These are phyloP conservation scores for Rhyzopertha dominica DNA, from an alignment of 1,140 invertebrate genomes.

Conservation along the genomic window DNA sequence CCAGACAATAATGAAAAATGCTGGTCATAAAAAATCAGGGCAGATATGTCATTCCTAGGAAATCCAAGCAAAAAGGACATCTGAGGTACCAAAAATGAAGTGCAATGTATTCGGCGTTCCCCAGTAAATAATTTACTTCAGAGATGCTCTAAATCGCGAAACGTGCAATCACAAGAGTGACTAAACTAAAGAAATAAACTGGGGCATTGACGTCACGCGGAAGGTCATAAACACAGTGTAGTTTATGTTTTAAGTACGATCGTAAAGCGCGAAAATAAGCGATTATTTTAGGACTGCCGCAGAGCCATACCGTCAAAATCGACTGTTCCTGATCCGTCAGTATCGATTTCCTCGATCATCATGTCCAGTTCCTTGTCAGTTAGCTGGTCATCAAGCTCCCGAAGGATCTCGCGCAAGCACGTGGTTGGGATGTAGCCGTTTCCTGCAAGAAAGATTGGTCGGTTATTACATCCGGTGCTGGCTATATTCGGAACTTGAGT, in stretches of 20 bases:
- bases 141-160: constrained; percentile 13
- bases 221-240: not conserved
- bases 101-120: no score
- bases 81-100: no score
- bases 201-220: not conserved
- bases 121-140: constrained; percentile 9
- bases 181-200: constrained; percentile 13
- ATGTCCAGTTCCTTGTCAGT: constrained; percentile 88
- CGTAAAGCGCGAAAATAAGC: not conserved
- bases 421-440: constrained; percentile 95
- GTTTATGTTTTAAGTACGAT: no score
- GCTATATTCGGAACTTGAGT: no score
- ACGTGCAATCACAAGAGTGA: constrained; percentile 12
- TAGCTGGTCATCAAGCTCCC: constrained; percentile 88
- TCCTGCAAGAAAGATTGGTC: no score
- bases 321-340: constrained; percentile 84
- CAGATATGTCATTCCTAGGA: no score
- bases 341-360: constrained; percentile 96
- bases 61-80: no score
- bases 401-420: constrained; percentile 84
- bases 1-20: no score
- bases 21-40: no score
- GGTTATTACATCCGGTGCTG: no score
- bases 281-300: not conserved
- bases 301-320: constrained; percentile 65